phyloP scores from a whole-genome alignment of 2,888 invertebrate genomes.

The Tetropium fuscum region DNA sequence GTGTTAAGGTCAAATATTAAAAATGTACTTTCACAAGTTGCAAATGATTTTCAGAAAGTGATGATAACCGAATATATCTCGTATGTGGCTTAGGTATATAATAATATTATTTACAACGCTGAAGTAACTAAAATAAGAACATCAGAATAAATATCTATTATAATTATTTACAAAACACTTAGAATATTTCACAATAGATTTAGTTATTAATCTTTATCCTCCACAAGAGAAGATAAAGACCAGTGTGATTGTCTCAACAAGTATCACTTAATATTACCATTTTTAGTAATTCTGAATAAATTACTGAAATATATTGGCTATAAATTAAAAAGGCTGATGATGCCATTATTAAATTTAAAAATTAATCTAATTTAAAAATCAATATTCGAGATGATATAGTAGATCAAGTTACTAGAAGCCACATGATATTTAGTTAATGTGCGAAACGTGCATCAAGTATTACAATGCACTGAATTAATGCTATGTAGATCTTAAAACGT shows the following conservation, averaged over 20 bases:
- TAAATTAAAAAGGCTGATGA: no score
- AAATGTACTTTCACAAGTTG: no score
- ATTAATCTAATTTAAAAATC: neutral
- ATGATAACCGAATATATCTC: no score
- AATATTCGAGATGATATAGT: neutral
- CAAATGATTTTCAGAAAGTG: no score
- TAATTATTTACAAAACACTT: conserved; percentile 8
- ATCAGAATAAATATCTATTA: neutral
- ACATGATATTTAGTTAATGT: neutral
- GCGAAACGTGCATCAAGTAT: neutral
- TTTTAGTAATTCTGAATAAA: conserved; percentile 5
- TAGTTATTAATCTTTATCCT: conserved; percentile 22
- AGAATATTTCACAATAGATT: conserved; percentile 22
- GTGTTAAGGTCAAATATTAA: no score
- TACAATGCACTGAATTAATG: neutral
- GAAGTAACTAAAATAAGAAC: neutral
- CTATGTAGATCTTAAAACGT: no score
- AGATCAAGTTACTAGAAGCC: no score
- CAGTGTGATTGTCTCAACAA: conserved; percentile 41
- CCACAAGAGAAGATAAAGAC: conserved; percentile 28
- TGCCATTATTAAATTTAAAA: no score
- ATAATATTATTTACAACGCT: neutral
- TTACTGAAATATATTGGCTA: neutral
- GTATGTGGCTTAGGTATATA: no score
- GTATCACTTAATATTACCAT: conserved; percentile 23